Percentiles rank a stretch among this genome's conserved stretches.
These are phyloP conservation scores for Nematostella vectensis DNA, from an alignment of 92 coral and sea anemone genomes.

Conservation along the genomic window DNA sequence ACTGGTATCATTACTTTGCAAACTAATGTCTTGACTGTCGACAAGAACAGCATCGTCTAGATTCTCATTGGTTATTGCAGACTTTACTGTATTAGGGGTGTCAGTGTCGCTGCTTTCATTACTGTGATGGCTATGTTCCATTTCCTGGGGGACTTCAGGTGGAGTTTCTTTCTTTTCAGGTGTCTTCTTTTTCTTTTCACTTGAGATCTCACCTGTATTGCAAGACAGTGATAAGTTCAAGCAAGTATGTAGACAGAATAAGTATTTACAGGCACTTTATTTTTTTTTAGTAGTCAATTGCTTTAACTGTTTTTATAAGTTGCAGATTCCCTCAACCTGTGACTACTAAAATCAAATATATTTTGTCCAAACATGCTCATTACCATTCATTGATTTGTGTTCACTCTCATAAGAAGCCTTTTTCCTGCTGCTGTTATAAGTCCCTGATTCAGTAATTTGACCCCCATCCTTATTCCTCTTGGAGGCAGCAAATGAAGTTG, in stretches of 20 bases:
- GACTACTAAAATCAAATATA: too few relatives aligned
- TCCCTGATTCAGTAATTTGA: not conserved
- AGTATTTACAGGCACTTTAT: too few relatives aligned
- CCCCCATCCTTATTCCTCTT: conserved; percentile 9
- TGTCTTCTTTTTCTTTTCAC: not conserved
- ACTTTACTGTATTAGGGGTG: conserved; percentile 39
- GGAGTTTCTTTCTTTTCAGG: conserved; percentile 6
- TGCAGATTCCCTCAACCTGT: too few relatives aligned
- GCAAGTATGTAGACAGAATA: too few relatives aligned
- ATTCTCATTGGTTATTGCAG: conserved; percentile 15
- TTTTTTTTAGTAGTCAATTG: too few relatives aligned
- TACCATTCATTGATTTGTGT: conserved; percentile 22
- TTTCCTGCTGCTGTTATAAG: not conserved
- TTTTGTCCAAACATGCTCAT: too few relatives aligned
- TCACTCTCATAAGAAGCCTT: not conserved
- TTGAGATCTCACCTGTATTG: not conserved
- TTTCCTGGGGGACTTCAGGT: conserved; percentile 9
- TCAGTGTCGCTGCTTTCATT: conserved; percentile 30
- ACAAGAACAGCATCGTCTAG: conserved; percentile 59
- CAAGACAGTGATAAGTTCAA: too few relatives aligned
- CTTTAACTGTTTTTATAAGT: too few relatives aligned
- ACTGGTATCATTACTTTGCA: conserved; percentile 49
- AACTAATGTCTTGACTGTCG: conserved; percentile 38
- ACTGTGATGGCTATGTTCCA: conserved; percentile 9
- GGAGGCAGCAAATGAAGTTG: conserved; percentile 39